Evolutionary conservation across 2,113 vertebrate species (phyloP).

Genomic region (Xiphophorus hellerii): DNA sequence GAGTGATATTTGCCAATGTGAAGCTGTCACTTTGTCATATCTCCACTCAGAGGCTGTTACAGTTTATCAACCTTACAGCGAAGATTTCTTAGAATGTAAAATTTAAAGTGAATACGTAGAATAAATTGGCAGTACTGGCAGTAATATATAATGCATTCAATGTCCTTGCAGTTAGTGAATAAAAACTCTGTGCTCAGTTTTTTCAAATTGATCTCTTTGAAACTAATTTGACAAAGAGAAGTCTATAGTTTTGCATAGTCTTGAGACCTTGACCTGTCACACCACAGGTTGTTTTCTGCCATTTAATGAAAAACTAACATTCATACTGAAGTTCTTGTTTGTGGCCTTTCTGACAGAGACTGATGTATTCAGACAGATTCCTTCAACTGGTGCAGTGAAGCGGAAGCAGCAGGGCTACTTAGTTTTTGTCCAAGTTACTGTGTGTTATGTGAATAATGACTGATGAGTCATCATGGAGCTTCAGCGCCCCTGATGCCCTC

Average conservation of each 20-base stretch:
- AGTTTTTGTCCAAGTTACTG: constrained; percentile 35
- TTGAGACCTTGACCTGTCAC: no score
- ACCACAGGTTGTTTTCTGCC: no score
- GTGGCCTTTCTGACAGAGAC: constrained; percentile 21
- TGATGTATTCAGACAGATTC: constrained; percentile 44
- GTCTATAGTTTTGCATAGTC: no score
- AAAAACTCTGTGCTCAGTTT: no score
- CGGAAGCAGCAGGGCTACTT: constrained; percentile 35
- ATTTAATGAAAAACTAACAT: background rate
- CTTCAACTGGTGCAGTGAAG: constrained; percentile 25
- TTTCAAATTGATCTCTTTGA: background rate
- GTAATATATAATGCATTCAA: background rate
- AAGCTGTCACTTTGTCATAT: constrained; percentile 19
- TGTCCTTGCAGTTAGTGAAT: background rate
- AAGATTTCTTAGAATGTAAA: background rate
- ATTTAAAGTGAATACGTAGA: background rate
- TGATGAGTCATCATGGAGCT: constrained; percentile 45
- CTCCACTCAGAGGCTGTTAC: constrained; percentile 12
- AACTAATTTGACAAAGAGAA: background rate
- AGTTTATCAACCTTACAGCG: constrained; percentile 20
- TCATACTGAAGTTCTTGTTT: background rate
- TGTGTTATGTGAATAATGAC: constrained; percentile 33
- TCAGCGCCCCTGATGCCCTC: background rate
- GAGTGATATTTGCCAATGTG: constrained; percentile 13
- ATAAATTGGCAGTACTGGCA: background rate